Evolutionary conservation across 2,113 vertebrate species (phyloP), one percentile per base, ranked within the genome.

Genomic region (Crotalus horridus): DNA sequence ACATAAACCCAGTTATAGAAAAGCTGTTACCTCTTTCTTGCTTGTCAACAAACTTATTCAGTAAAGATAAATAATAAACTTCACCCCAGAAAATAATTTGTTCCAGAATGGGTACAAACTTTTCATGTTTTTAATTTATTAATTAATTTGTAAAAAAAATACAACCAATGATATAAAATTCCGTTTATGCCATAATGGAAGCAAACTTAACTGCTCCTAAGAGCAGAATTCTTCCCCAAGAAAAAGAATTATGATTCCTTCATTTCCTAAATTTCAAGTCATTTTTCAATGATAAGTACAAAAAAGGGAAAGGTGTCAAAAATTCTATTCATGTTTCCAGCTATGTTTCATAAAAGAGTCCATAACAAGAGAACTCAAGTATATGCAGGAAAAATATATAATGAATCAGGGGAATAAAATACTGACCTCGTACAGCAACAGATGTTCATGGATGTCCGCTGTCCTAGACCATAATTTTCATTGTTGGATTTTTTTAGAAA

Each of bases 351-450:
- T 86, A 85, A 2, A 6, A 3, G 87, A 85, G 17, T 61, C 92
- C 17, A 9, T 4, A 46, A 93, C 55, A 87, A 20, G 21, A 0
- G 13, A 74, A 85, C 33, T 88, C 4, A 9, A 51, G 4, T 21
- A 1, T 10, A 29, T 39, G 53, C 33, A 54, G 33, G 33, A 90
- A 55, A 89, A 51, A 23, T 58, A 58, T 13, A 85, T 10, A 85
- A 6, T 23, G 74, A 39, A 94, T 93, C 21, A 3, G 2, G 64
- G 21, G 61, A 93, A 81, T 13, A 91, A 11, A 23, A 9, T 90
- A 97, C 98, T 89, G 29, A 99, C 98, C 98, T 98, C 95, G 94
- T 97, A 93, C 98, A 98, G 96, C 98, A 99, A 97, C 98, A 98
- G 93, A 97, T 74, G 48, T 95, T 95, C 86, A 92, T 64, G 17